Percentiles rank a stretch among this genome's conserved stretches.
Evolutionary conservation across 2,797 vertebrate species (phyloP).

Genomic region (Mycteria americana): DNA sequence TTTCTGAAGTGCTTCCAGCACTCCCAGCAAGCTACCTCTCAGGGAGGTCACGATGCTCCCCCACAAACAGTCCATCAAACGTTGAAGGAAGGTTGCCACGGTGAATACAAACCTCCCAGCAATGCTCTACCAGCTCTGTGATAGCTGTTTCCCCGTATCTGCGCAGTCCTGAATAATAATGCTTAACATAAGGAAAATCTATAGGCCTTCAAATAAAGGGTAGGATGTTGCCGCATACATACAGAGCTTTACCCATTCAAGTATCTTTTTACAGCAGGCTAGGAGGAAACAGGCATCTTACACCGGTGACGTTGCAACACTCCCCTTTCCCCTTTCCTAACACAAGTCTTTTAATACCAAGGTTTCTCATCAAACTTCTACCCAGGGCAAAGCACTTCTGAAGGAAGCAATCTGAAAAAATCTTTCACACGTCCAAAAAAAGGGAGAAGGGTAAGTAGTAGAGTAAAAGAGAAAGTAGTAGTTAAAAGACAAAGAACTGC

Average conservation of each 20-base stretch:
- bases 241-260: not conserved
- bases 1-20: constrained; percentile 1
- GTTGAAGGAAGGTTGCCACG: not conserved
- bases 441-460: not conserved
- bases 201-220: not conserved
- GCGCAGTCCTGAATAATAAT: not conserved
- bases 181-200: not conserved
- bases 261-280: not conserved
- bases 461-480: not conserved
- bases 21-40: not conserved
- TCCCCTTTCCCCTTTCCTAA: not conserved
- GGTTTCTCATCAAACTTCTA: not conserved
- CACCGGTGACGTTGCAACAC: not conserved
- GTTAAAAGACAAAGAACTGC: not conserved
- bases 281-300: not conserved
- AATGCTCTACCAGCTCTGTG: not conserved
- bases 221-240: not conserved
- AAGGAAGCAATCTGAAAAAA: not conserved
- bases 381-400: not conserved
- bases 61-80: not conserved
- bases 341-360: not conserved
- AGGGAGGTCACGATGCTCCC: not conserved
- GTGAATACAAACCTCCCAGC: not conserved
- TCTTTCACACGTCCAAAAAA: not conserved
- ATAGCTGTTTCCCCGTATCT: not conserved